A percentile compares a stretch with the other conserved stretches of the same genome.
Evolutionary conservation across 2,888 invertebrate genomes (phyloP).

Genomic region (Amphipoea oculea): DNA sequence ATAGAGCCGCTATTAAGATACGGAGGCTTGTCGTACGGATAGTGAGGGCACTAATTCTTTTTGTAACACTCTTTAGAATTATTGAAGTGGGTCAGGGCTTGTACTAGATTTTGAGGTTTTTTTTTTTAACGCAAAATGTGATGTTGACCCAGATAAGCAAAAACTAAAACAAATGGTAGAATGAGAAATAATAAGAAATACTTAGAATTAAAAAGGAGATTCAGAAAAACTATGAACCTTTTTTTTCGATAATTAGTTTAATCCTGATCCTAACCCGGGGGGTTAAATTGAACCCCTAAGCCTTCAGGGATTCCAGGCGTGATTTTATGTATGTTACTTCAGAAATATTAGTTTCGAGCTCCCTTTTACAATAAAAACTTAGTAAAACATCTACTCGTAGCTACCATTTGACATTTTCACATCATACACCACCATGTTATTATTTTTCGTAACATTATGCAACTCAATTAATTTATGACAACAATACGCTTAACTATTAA

Average conservation of each 20-base stretch:
- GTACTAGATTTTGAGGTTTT: not conserved
- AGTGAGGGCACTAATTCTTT: constrained; percentile 61
- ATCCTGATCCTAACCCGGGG: not conserved
- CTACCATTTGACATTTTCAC: no score
- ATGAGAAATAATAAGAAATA: no score
- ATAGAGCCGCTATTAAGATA: constrained; percentile 80
- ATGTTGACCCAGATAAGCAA: not conserved
- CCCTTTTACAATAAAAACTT: no score
- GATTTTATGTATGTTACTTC: not conserved
- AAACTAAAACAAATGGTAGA: not conserved
- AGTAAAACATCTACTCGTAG: no score
- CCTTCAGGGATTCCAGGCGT: not conserved
- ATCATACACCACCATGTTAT: no score
- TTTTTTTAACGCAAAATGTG: not conserved
- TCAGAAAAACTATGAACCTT: not conserved
- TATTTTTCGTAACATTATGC: no score
- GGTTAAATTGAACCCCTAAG: not conserved
- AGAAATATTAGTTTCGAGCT: no score
- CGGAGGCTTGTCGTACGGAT: constrained; percentile 69
- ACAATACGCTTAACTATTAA: no score
- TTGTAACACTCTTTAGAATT: constrained; percentile 65
- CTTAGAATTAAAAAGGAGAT: not conserved
- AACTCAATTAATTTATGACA: no score
- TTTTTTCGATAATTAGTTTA: not conserved
- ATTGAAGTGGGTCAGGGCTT: constrained; percentile 41